phyloP scores from a whole-genome alignment of 2,113 vertebrate genomes.

The Perca schrenkii region DNA sequence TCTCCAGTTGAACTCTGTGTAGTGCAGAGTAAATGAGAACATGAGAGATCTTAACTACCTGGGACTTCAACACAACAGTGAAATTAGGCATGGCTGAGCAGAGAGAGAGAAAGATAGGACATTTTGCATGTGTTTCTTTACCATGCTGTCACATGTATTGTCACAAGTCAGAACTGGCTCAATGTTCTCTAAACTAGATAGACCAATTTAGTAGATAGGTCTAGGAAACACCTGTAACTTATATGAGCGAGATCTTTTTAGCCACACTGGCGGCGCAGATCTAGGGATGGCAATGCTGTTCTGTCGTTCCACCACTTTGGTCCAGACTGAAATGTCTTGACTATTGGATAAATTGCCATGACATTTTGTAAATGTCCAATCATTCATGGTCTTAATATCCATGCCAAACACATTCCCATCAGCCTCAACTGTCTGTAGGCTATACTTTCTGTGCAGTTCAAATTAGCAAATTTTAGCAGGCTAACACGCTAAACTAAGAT shows the following conservation, averaged over 20 bases:
- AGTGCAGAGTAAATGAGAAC: slow-evolving; percentile 12
- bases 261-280: neutral
- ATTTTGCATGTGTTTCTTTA: neutral
- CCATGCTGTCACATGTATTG: neutral
- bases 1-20: neutral
- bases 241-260: neutral
- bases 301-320: neutral
- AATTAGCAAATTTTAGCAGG: no score
- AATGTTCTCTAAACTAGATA: neutral
- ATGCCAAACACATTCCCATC: neutral
- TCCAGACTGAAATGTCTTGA: neutral
- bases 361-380: neutral
- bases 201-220: neutral
- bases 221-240: neutral
- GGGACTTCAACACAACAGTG: neutral
- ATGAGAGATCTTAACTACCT: neutral
- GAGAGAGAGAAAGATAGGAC: neutral
- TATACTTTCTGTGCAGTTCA: neutral
- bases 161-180: neutral
- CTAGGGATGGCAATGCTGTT: neutral
- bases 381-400: neutral
- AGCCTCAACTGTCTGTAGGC: neutral
- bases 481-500: no score
- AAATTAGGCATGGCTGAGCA: neutral
- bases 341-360: neutral